Conservation (phyloP, 37 sponge, comb jelly and placozoan species). For the Oscarella lobularis region DNA sequence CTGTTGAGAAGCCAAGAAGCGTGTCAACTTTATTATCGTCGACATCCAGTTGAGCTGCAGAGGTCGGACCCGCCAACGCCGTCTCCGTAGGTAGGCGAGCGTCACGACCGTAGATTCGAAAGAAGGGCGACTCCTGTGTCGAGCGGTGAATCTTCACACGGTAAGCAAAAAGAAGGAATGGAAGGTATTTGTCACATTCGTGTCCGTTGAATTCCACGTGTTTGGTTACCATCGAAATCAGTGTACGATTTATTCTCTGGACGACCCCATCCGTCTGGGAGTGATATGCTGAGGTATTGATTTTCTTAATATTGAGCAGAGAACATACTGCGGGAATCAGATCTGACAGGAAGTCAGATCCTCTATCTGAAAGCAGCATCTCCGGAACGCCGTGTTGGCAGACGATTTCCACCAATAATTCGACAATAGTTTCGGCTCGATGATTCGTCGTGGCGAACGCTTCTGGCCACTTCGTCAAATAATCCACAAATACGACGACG, state of each 20-base stretch:
- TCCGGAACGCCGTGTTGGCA: constrained; percentile 19
- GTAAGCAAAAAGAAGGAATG: constrained; percentile 40
- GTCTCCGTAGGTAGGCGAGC: not conserved
- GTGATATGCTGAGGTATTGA: constrained; percentile 45
- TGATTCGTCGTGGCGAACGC: constrained; percentile 41
- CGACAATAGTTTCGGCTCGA: constrained; percentile 33
- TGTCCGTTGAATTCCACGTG: not conserved
- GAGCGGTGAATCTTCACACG: constrained; percentile 18
- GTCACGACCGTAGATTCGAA: not conserved
- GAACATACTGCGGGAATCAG: constrained; percentile 12
- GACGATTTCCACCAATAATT: constrained; percentile 28
- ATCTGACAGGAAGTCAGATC: constrained; percentile 22
- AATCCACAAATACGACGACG: constrained; percentile 49
- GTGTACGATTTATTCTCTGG: too few relatives aligned
- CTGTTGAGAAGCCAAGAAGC: too few relatives aligned
- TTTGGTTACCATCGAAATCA: too few relatives aligned
- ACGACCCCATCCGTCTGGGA: constrained; percentile 41
- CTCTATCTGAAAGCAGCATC: constrained; percentile 28
- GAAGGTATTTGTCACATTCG: constrained; percentile 30
- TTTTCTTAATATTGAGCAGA: constrained; percentile 20
- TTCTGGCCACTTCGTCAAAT: constrained; percentile 62
- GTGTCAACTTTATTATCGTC: too few relatives aligned
- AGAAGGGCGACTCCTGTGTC: constrained; percentile 35
- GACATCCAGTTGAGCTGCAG: not conserved
- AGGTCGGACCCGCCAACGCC: not conserved